These are phyloP conservation scores for Neoscelio sp. DNA, from an alignment of 2,888 invertebrate species.

Conservation along the genomic window DNA sequence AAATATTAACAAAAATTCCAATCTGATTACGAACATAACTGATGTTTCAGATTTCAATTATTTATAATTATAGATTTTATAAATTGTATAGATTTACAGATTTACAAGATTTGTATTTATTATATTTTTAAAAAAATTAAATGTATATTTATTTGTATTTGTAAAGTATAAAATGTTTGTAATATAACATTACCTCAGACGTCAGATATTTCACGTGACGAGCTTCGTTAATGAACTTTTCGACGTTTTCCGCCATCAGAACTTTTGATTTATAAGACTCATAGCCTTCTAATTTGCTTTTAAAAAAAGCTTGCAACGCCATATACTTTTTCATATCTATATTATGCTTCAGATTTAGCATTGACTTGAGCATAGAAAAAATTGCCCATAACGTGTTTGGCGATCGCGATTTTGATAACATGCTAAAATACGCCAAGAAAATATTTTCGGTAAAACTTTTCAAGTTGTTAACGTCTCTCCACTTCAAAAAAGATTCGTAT, in stretches of 20 bases:
- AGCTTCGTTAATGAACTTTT: constrained; percentile 17
- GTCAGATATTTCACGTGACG: constrained; percentile 7
- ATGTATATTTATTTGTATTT: too few relatives aligned
- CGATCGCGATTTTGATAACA: not conserved
- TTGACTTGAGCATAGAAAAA: constrained; percentile 19
- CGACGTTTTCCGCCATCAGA: constrained; percentile 1
- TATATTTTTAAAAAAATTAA: too few relatives aligned
- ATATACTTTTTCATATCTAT: not conserved
- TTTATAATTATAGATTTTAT: too few relatives aligned
- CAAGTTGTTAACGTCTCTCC: not conserved
- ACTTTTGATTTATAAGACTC: constrained; percentile 15
- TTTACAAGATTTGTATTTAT: too few relatives aligned
- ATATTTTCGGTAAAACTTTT: not conserved
- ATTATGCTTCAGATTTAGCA: not conserved
- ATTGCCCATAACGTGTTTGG: constrained; percentile 11
- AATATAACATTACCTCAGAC: constrained; percentile 13
- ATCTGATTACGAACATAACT: too few relatives aligned
- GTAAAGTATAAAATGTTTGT: too few relatives aligned
- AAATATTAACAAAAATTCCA: too few relatives aligned
- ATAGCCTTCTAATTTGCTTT: constrained; percentile 15
- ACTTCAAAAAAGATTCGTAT: not conserved
- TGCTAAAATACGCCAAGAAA: not conserved
- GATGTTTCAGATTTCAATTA: too few relatives aligned
- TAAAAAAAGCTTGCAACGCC: constrained; percentile 6
- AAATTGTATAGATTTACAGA: too few relatives aligned